phyloP scores from a whole-genome alignment of 1,140 invertebrate species.

The Globodera rostochiensis region DNA sequence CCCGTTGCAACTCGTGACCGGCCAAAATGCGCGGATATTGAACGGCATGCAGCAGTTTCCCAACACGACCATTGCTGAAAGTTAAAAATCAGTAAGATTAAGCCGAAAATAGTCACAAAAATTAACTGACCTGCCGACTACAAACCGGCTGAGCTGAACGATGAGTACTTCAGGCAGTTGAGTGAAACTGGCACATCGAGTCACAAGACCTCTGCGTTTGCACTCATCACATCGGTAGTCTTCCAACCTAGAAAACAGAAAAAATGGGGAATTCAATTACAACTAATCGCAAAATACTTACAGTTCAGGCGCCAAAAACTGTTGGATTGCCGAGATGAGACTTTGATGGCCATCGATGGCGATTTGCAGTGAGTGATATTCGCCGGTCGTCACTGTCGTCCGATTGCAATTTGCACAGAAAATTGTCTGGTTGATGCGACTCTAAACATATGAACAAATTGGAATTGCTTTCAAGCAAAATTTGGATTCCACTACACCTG shows the following conservation, averaged over 20 bases:
- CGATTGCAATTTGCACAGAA: slow-evolving; percentile 43
- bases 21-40: too few species aligned
- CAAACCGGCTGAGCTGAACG: slow-evolving; percentile 57
- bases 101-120: neutral
- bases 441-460: slow-evolving; percentile 26
- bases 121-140: slow-evolving; percentile 42
- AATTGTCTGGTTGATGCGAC: slow-evolving; percentile 34
- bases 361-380: slow-evolving; percentile 47
- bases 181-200: slow-evolving; percentile 22
- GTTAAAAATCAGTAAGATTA: neutral
- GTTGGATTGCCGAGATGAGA: slow-evolving; percentile 48
- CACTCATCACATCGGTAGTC: slow-evolving; percentile 38
- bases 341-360: slow-evolving; percentile 50
- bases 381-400: slow-evolving; percentile 24
- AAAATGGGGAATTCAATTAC: too few species aligned
- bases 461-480: neutral
- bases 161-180: slow-evolving; percentile 54
- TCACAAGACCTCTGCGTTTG: slow-evolving; percentile 30
- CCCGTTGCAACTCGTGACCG: too few species aligned
- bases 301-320: slow-evolving; percentile 46
- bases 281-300: slow-evolving; percentile 10
- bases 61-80: too few species aligned
- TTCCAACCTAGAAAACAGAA: too few species aligned
- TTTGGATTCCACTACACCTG: slow-evolving; percentile 27
- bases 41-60: too few species aligned